A percentile compares a stretch with the other conserved stretches of the same genome.
phyloP scores from a whole-genome alignment of 2,797 vertebrate genomes.

The Microctenopoma stevenorrisi region DNA sequence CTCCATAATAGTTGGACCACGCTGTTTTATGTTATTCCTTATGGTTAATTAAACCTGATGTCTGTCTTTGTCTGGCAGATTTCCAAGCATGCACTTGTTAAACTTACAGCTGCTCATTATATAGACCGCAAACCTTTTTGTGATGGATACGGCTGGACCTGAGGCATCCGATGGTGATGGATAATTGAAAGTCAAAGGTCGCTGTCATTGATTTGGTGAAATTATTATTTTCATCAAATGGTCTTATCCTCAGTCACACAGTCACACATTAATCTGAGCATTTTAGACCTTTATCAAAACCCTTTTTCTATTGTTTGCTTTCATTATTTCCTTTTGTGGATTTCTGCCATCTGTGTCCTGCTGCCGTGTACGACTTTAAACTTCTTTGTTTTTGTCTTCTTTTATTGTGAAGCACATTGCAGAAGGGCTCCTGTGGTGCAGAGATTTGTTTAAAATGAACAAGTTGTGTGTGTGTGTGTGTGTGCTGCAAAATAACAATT shows the following conservation, averaged over 20 bases:
- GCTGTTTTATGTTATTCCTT: slow-evolving; percentile 10
- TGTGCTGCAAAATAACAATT: slow-evolving; percentile 41
- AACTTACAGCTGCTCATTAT: slow-evolving; percentile 44
- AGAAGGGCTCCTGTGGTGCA: slow-evolving; percentile 38
- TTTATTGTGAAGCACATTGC: slow-evolving; percentile 32
- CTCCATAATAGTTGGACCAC: background rate
- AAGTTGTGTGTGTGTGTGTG: slow-evolving; percentile 27
- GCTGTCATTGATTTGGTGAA: slow-evolving; percentile 30
- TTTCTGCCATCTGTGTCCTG: slow-evolving; percentile 14
- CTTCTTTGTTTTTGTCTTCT: slow-evolving; percentile 55
- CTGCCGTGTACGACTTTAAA: slow-evolving; percentile 5
- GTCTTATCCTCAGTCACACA: slow-evolving; percentile 27
- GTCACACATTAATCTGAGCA: slow-evolving; percentile 26
- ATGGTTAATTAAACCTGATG: slow-evolving; percentile 54
- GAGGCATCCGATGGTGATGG: slow-evolving; percentile 21
- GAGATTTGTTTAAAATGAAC: slow-evolving; percentile 57
- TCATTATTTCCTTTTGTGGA: slow-evolving; percentile 38
- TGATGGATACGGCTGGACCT: slow-evolving; percentile 27
- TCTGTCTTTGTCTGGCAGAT: slow-evolving; percentile 26
- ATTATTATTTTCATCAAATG: slow-evolving; percentile 44
- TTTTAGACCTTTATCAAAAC: slow-evolving; percentile 29
- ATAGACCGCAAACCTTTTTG: slow-evolving; percentile 33
- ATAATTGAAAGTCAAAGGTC: slow-evolving; percentile 40
- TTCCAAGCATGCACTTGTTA: slow-evolving; percentile 18
- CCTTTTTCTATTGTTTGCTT: slow-evolving; percentile 14